Evolutionary conservation across 1,140 invertebrate genomes (phyloP).

Genomic region (Gonatopus flavifemur): DNA sequence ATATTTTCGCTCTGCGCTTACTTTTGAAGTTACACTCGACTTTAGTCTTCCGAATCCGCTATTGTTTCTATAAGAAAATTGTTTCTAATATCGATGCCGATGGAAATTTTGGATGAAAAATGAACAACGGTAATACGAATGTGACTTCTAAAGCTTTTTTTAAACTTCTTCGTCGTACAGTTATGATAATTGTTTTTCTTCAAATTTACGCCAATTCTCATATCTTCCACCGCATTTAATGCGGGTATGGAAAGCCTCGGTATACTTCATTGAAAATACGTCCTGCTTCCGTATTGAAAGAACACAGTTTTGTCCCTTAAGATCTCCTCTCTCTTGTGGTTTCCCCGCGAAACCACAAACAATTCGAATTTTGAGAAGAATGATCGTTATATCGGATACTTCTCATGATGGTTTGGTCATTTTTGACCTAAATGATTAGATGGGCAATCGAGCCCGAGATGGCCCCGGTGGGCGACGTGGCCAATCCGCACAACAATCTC

Average conservation of each 20-base stretch:
- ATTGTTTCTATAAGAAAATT: too few relatives aligned
- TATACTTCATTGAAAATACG: slow-evolving; percentile 18
- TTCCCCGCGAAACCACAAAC: slow-evolving; percentile 33
- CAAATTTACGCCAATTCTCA: too few relatives aligned
- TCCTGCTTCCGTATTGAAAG: slow-evolving; percentile 30
- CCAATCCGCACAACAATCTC: slow-evolving; percentile 55
- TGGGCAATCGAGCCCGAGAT: slow-evolving; percentile 59
- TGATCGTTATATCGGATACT: slow-evolving; percentile 36
- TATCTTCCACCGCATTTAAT: slow-evolving; percentile 19
- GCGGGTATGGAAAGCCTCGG: slow-evolving; percentile 22
- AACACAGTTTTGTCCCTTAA: slow-evolving; percentile 30
- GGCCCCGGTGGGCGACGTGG: slow-evolving; percentile 55
- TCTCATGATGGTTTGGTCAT: slow-evolving; percentile 52
- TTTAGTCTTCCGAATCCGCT: too few relatives aligned
- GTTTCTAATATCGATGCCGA: too few relatives aligned
- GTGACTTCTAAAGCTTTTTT: too few relatives aligned
- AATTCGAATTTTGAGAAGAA: slow-evolving; percentile 38
- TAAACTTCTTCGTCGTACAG: too few relatives aligned
- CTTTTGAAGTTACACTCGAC: too few relatives aligned
- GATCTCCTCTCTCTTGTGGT: slow-evolving; percentile 29
- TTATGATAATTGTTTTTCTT: too few relatives aligned
- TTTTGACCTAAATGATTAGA: slow-evolving; percentile 54
- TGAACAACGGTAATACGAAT: too few relatives aligned
- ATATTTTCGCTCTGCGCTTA: too few relatives aligned
- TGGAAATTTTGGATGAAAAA: too few relatives aligned